A percentile compares a stretch with the other conserved stretches of the same genome.
These are phyloP conservation scores for Drosophila algonquin DNA, from an alignment of 2,888 invertebrate genomes.

Conservation along the genomic window DNA sequence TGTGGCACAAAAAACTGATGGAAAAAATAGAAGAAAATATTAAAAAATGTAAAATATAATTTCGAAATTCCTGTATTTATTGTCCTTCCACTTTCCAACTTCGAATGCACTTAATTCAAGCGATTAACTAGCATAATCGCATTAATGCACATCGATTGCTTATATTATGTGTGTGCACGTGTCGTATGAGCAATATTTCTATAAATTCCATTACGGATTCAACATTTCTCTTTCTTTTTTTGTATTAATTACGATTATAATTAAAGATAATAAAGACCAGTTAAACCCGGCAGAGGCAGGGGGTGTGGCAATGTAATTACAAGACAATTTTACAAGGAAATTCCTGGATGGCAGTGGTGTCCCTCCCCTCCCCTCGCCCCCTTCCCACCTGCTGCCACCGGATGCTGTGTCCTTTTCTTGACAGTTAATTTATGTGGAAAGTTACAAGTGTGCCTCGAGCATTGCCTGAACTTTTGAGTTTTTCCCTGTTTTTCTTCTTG, in stretches of 20 bases:
- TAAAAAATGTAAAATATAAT: neutral
- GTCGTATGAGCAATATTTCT: constrained; percentile 15
- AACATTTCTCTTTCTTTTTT: constrained; percentile 29
- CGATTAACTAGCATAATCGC: constrained; percentile 11
- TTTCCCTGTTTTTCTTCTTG: constrained; percentile 2
- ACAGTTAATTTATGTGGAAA: constrained; percentile 78
- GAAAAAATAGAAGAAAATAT: neutral
- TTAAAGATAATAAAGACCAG: constrained; percentile 45
- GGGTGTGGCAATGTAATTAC: constrained; percentile 64
- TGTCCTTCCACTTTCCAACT: neutral
- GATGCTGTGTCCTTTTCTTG: constrained; percentile 58
- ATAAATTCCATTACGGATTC: constrained; percentile 2
- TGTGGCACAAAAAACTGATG: neutral
- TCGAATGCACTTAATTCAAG: neutral
- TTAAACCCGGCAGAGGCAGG: constrained; percentile 22
- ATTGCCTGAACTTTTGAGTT: constrained; percentile 33
- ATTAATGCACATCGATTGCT: constrained; percentile 15
- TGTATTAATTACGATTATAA: constrained; percentile 75
- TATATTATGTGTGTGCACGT: neutral
- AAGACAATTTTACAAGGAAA: constrained; percentile 67
- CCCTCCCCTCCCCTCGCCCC: neutral
- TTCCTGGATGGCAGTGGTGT: constrained; percentile 45
- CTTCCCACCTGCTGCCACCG: neutral
- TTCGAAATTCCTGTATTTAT: neutral
- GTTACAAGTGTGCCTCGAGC: constrained; percentile 73